Evolutionary conservation across 1,140 invertebrate genomes (phyloP).

Genomic region (Trichoplusia ni): DNA sequence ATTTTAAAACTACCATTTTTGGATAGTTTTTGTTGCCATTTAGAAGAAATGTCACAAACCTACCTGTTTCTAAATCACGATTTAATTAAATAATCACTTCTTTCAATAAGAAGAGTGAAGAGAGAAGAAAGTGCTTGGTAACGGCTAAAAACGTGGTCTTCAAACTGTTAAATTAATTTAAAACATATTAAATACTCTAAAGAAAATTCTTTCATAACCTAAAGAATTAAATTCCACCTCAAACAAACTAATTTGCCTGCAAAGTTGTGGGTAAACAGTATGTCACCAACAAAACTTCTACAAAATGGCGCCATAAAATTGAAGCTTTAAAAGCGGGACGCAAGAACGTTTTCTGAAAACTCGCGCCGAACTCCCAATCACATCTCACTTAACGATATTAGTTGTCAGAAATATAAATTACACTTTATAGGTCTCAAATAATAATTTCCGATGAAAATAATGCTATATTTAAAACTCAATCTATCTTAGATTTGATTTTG

Average conservation of each 20-base stretch:
- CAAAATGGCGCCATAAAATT: neutral
- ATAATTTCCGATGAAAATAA: constrained; percentile 1
- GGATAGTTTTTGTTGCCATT: too few species aligned
- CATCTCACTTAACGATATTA: constrained; percentile 13
- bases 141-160: too few species aligned
- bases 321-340: neutral
- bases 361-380: constrained; percentile 4
- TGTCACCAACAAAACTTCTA: neutral
- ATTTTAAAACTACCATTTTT: too few species aligned
- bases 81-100: too few species aligned
- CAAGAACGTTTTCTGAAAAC: neutral
- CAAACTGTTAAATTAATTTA: too few species aligned
- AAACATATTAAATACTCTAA: too few species aligned
- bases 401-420: constrained; percentile 16
- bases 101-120: too few species aligned
- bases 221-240: neutral
- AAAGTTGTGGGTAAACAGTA: neutral
- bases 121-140: too few species aligned
- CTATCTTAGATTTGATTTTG: constrained; percentile 27
- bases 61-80: too few species aligned
- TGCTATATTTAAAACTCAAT: constrained; percentile 15
- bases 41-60: too few species aligned
- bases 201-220: neutral
- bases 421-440: constrained; percentile 9
- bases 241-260: neutral